Evolutionary conservation across 2,113 vertebrate species (phyloP), one percentile per base, ranked within the genome.

Genomic region (Vanacampus margaritifer): DNA sequence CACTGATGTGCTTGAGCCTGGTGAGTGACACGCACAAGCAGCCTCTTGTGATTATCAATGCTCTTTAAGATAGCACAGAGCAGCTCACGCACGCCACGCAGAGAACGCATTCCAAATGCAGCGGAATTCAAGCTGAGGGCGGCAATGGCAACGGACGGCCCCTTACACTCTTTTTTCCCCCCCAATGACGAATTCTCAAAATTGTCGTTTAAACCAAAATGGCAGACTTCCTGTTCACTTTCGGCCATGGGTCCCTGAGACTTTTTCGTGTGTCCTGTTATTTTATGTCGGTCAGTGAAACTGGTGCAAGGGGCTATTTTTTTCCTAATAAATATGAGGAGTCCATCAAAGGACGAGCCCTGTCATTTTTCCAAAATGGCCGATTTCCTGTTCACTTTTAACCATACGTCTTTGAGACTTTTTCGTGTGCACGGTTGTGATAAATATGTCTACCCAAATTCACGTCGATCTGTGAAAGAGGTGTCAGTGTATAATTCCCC

Each of bases 11-110:
- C 14, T 17, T 6, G 78, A 84, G 81, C 79, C 82, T 89, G 86
- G 88, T 89, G 87, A 91, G 90, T 90, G 91, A 91, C 87, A 89
- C 83, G 79, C 79, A 62, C 54, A 28, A 57, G 54, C 54, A 84
- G 88, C 86, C 75, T 87, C 91, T 89, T 92, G 90, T 92, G 91
- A 91, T 91, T 91, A 88, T 82, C 86, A 90, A 92, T 91, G 90
- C 90, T 89, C 86, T 92, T 91, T 91, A 91, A 91, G 90, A 89
- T 87, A 84, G 87, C 85, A 84, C 89, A 81, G 85, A 80, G 81
- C 77, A 76, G 85, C 78, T 79, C 36, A 4, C 5, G 14, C 36
- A n/a, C 39, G 28, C 28, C 28, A 78, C 82, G 71, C 66, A 78
- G 84, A 87, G 79, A 79, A 84, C 83, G 82, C 75, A 64, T 79